Evolutionary conservation across 1,140 invertebrate genomes (phyloP), one percentile per base, ranked within the genome.

Genomic region (Venustaconcha ellipsiformis): DNA sequence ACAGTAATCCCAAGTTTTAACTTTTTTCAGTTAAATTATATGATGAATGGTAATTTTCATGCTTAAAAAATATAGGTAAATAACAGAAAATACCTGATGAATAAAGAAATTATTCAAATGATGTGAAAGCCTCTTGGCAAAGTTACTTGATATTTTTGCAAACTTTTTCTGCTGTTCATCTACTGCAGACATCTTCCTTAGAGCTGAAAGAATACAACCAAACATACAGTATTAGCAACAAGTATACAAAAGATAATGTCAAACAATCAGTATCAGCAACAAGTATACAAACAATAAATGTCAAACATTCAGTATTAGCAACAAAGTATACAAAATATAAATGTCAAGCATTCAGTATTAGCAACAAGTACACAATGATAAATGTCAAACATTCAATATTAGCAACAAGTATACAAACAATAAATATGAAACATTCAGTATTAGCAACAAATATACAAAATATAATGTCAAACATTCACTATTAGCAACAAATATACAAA

Each of bases 101-200:
- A 97, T 96, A 78, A 98, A 97, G 59, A 97, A 91, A 91, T 98
- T 98, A 86, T 97, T 98, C 18, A 99, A 90, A 90, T 98, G 95
- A 58, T 96, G 92, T 58, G 94, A 94, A 26, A 98, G 92, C 37
- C 94, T 93, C 67, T 94, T 92, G 14, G 95, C 94, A 89, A 98
- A 97, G 89, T 94, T 94, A n/a, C 93, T 92, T 86, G 94, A 94
- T 76, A 95, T 93, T 89, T 96, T 96, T 68, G 95, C 94, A 82
- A 97, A 94, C 30, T 94, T 93, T 82, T 95, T 94, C 86, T 94
- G 93, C 88, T 98, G 96, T 89, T 98, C 96, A 85, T 95, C 94
- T 5, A 97, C 95, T 58, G 96, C 96, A 70, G 92, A 92, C 87
- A 97, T 91, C 79, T 94, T 93, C 5, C 92, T 85, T 55, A 95